phyloP scores from a whole-genome alignment of 2,797 vertebrate species.

The Notamacropus eugenii region DNA sequence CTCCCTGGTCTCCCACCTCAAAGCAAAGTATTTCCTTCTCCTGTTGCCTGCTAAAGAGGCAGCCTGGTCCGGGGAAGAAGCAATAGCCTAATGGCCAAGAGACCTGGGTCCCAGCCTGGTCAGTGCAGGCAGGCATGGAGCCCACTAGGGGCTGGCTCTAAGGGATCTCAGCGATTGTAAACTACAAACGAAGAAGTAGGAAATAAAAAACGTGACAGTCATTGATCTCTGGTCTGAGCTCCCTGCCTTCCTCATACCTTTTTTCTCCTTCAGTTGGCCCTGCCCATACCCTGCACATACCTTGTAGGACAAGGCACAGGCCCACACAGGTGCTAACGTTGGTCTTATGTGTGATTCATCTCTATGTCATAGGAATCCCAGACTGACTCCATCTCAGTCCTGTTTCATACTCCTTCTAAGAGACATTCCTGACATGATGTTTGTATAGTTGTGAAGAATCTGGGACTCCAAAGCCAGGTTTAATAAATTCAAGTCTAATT shows the following conservation, averaged over 20 bases:
- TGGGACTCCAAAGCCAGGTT: not conserved
- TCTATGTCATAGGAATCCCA: not conserved
- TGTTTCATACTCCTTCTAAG: not conserved
- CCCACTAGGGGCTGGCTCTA: not conserved
- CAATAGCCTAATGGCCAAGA: not conserved
- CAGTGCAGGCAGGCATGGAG: not conserved
- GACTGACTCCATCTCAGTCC: not conserved
- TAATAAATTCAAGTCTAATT: slow-evolving; percentile 11
- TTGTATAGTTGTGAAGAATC: not conserved
- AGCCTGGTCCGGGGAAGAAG: not conserved
- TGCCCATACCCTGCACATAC: not conserved
- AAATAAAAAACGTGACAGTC: not conserved
- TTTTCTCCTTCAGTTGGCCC: not conserved
- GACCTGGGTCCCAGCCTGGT: not conserved
- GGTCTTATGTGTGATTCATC: not conserved
- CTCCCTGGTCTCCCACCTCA: not conserved
- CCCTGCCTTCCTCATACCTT: not conserved
- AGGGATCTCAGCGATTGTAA: not conserved
- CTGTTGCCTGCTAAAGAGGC: not conserved
- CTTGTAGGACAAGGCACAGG: not conserved
- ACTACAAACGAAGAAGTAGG: not conserved
- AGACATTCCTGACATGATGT: not conserved
- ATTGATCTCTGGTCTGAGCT: not conserved
- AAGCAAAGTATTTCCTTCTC: not conserved
- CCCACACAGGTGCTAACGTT: not conserved